Evolutionary conservation across 2,797 vertebrate genomes (phyloP).

Genomic region (Todus mexicanus): DNA sequence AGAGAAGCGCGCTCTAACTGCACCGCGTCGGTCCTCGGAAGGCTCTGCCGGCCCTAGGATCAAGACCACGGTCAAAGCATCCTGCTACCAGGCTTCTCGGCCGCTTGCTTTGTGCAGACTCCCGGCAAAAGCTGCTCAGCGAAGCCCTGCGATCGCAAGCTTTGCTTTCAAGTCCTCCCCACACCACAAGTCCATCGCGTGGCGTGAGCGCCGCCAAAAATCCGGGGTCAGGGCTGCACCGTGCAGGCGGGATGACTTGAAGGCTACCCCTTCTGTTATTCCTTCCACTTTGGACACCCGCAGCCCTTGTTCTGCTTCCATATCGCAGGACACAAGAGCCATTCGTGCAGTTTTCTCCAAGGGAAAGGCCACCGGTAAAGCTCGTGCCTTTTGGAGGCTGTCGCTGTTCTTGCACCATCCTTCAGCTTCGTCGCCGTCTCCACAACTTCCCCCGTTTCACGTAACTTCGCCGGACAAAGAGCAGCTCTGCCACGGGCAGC

Average conservation of each 20-base stretch:
- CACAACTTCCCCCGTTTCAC: background rate
- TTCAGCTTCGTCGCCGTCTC: background rate
- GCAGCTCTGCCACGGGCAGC: background rate
- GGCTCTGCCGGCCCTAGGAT: background rate
- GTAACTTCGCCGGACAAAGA: background rate
- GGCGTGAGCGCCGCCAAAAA: fast-evolving
- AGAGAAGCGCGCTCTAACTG: background rate
- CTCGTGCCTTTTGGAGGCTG: background rate
- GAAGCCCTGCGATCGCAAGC: background rate
- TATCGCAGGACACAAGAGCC: fast-evolving
- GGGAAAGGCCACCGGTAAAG: background rate
- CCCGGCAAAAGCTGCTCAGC: background rate
- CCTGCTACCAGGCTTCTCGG: background rate
- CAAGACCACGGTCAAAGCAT: background rate
- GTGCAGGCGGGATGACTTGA: background rate
- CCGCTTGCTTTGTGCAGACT: background rate
- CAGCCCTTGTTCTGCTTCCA: background rate
- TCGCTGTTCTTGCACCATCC: fast-evolving
- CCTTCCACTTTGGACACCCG: background rate
- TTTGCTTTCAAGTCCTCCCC: fast-evolving
- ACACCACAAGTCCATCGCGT: fast-evolving
- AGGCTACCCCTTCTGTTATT: background rate
- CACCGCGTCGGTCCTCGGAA: fast-evolving
- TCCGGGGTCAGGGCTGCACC: fast-evolving
- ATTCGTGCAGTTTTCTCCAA: background rate